Conservation (phyloP, 2,888 invertebrate species). For the Chromoteleia sp. region DNA sequence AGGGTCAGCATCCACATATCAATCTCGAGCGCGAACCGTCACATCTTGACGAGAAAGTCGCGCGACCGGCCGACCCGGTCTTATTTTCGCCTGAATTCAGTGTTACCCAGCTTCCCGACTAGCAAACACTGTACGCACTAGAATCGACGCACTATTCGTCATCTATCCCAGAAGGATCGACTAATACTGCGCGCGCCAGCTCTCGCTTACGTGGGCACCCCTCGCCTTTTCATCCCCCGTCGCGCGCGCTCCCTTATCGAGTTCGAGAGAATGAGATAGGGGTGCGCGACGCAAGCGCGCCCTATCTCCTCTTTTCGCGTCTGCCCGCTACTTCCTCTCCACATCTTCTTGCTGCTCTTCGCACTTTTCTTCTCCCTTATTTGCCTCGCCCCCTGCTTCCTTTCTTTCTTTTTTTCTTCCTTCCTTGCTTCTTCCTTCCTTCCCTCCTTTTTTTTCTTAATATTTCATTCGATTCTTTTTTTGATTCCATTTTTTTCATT, state of each 20-base stretch:
- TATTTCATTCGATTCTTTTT: too few relatives aligned
- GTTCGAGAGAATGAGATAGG: slow-evolving; percentile 82
- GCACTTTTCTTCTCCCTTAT: slow-evolving; percentile 19
- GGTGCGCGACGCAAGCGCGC: slow-evolving; percentile 78
- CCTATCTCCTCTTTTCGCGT: slow-evolving; percentile 54
- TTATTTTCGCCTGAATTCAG: neutral
- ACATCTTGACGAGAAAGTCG: slow-evolving; percentile 48
- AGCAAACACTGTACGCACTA: slow-evolving; percentile 60
- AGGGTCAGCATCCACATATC: slow-evolving; percentile 80
- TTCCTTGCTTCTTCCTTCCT: too few relatives aligned
- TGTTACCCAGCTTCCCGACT: slow-evolving; percentile 67
- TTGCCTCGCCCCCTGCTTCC: neutral
- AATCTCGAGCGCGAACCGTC: slow-evolving; percentile 71
- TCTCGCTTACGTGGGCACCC: slow-evolving; percentile 71
- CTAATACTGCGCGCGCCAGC: slow-evolving; percentile 78
- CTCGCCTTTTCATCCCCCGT: slow-evolving; percentile 71
- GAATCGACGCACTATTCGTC: slow-evolving; percentile 72
- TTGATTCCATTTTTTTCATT: too few relatives aligned
- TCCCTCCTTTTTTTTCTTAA: too few relatives aligned
- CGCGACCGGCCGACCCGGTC: slow-evolving; percentile 27
- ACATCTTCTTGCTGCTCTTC: slow-evolving; percentile 31
- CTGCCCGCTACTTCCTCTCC: slow-evolving; percentile 43
- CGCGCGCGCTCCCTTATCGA: slow-evolving; percentile 65
- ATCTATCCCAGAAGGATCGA: slow-evolving; percentile 79
- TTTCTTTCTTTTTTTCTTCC: neutral